Conservation (phyloP, 2,888 invertebrate species). For the Acronicta alni region DNA sequence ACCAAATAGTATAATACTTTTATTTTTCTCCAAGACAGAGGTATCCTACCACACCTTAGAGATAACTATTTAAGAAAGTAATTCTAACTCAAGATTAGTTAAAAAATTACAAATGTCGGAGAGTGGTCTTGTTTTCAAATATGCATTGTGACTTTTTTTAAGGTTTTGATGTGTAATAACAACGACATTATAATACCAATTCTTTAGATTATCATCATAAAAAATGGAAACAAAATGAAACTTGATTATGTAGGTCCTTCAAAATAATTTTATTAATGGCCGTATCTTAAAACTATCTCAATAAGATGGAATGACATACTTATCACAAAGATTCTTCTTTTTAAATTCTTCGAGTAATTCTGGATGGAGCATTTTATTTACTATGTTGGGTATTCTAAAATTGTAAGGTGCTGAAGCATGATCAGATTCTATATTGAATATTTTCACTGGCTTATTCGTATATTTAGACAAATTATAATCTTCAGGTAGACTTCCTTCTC, state of each 20-base stretch:
- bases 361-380: constrained; percentile 63
- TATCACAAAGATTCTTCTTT: constrained; percentile 62
- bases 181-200: no score
- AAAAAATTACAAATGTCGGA: no score
- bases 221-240: not conserved
- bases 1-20: no score
- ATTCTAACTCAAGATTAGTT: no score
- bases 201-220: no score
- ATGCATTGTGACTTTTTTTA: no score
- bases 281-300: constrained; percentile 34
- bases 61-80: no score
- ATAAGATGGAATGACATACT: constrained; percentile 43
- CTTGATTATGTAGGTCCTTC: not conserved
- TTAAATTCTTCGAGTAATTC: constrained; percentile 60
- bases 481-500: constrained; percentile 48
- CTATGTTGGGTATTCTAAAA: constrained; percentile 66
- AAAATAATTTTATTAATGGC: constrained; percentile 32
- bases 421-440: constrained; percentile 61
- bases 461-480: constrained; percentile 71
- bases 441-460: constrained; percentile 60
- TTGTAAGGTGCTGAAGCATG: constrained; percentile 63
- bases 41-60: no score
- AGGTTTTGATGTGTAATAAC: no score
- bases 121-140: no score
- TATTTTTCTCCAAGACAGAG: no score